Evolutionary conservation across 2,797 vertebrate species (phyloP), one percentile per base, ranked within the genome.

Genomic region (Smutsia gigantea): DNA sequence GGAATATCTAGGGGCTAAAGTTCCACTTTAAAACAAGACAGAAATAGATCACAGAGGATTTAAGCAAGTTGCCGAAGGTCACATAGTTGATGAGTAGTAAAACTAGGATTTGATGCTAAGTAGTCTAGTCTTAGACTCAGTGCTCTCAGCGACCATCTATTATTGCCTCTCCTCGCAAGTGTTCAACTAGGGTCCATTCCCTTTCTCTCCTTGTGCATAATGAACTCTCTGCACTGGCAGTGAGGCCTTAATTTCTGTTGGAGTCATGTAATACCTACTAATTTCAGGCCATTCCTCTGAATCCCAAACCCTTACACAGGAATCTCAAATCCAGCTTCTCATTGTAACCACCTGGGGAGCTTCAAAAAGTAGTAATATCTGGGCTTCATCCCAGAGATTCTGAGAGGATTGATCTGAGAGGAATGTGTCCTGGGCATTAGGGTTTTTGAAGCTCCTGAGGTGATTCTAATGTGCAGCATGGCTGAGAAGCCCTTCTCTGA

Each of bases 201-300:
- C 29, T 7, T n/a, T 68, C n/a, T 72, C 27, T 79, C 61, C 66
- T 91, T 79, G 69, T 51, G 3, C 9, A 0, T 13, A 2, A 27
- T 51, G n/a, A 75, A 21, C 19, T 23, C 37, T 63, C 51, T 89
- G 34, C 29, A 18, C 42, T 66, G 27, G 37, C 49, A 59, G 4
- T 27, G 29, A 39, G 46, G 25, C 23, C 46, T 66, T 83, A 15
- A 46, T 49, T 74, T 74, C 51, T 39, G 1, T 69, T 46, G n/a
- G 31, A 87, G 39, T 92, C 69, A 42, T 29, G 61, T 94, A 71
- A 64, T 66, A 39, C 21, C n/a, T 31, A 53, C 46, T 86, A 46
- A 37, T 39, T 46, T 63, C 49, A 51, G 34, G 7, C 34, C 29
- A 55, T 3, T 61, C 27, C 25, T 85, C 64, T 72, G 23, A 81